A percentile compares a stretch with the other conserved stretches of the same genome.
These are phyloP conservation scores for Pristionchus exspectatus DNA, from an alignment of 2,888 invertebrate genomes.

Conservation along the genomic window DNA sequence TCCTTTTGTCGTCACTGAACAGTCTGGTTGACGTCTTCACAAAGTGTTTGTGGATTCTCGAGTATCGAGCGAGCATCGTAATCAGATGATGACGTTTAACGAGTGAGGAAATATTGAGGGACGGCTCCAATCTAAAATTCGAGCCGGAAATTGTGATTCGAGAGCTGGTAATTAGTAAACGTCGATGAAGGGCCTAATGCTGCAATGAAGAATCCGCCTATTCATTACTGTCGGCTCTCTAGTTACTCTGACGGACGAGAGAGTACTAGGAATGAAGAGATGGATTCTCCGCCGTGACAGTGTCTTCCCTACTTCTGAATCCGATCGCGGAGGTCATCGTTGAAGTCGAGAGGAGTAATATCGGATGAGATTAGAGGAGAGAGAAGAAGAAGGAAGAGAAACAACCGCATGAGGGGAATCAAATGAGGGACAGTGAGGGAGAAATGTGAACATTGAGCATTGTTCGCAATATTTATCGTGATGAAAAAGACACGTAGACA, in stretches of 20 bases:
- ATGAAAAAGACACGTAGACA: no score
- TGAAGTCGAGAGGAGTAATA: conserved; percentile 10
- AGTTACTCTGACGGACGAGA: no score
- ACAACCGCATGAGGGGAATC: not conserved
- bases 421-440: not conserved
- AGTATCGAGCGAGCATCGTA: conserved; percentile 23
- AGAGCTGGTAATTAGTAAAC: not conserved
- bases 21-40: not conserved
- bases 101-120: not conserved
- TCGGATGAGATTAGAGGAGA: not conserved
- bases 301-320: not conserved
- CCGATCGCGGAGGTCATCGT: conserved; percentile 31
- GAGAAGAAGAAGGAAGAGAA: not conserved
- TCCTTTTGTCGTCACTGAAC: not conserved
- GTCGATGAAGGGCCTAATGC: no score
- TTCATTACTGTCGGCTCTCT: no score
- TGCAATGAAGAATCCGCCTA: not conserved
- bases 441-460: not conserved
- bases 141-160: not conserved
- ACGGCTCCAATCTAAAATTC: not conserved
- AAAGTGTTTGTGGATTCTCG: conserved; percentile 34
- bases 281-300: no score
- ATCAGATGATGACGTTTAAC: not conserved
- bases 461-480: not conserved
- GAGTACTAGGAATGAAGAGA: not conserved